Percentiles rank a stretch among this genome's conserved stretches.
phyloP scores from a whole-genome alignment of 1,140 invertebrate species.

The Drosophila oshimai region DNA sequence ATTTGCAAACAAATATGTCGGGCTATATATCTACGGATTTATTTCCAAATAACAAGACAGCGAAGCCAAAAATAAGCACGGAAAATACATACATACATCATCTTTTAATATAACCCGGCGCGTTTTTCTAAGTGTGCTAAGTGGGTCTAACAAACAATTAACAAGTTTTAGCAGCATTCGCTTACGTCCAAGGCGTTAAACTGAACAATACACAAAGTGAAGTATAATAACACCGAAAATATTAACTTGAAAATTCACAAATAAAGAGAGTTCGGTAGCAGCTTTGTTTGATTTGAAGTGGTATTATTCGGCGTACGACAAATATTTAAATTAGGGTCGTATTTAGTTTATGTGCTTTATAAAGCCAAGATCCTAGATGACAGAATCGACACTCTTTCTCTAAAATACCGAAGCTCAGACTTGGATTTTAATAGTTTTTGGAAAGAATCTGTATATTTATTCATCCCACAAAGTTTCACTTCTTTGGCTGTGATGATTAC shows the following conservation, averaged over 20 bases:
- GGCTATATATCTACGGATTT: neutral
- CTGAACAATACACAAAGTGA: slow-evolving; percentile 43
- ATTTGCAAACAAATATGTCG: neutral
- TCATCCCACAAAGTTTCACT: neutral
- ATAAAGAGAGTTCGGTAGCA: slow-evolving; percentile 22
- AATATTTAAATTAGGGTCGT: slow-evolving; percentile 38
- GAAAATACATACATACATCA: slow-evolving; percentile 33
- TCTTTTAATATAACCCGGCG: slow-evolving; percentile 4
- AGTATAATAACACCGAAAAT: slow-evolving; percentile 36
- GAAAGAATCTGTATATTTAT: neutral
- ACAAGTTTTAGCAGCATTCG: slow-evolving; percentile 28
- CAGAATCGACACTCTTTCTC: slow-evolving; percentile 25
- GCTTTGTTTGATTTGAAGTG: slow-evolving; percentile 33
- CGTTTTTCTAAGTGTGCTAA: slow-evolving; percentile 14
- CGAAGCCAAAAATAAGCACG: neutral
- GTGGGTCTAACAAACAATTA: slow-evolving; percentile 48
- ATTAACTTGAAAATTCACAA: slow-evolving; percentile 34
- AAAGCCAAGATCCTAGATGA: slow-evolving; percentile 1
- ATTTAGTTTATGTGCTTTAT: neutral
- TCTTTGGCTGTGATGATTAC: neutral
- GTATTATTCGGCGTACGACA: slow-evolving; percentile 13
- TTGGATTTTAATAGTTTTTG: slow-evolving; percentile 6
- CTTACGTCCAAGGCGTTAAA: slow-evolving; percentile 53
- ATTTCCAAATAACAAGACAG: neutral
- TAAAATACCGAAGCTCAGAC: neutral